phyloP scores from a whole-genome alignment of 2,797 vertebrate genomes.

The Orestias chungarensis region DNA sequence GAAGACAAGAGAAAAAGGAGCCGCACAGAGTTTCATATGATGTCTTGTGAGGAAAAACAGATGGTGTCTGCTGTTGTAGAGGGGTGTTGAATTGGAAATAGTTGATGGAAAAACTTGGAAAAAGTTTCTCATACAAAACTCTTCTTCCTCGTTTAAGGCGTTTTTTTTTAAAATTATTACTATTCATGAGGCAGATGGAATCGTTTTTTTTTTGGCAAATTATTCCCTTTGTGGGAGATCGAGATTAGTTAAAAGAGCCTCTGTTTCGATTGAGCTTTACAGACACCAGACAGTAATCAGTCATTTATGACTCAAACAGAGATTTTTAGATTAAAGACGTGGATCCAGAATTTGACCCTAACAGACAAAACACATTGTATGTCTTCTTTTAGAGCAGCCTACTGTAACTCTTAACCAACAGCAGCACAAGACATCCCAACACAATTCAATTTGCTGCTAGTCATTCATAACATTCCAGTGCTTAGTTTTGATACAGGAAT shows the following conservation, averaged over 20 bases:
- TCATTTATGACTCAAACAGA: not conserved
- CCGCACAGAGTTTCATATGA: constrained; percentile 21
- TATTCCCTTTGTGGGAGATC: not conserved
- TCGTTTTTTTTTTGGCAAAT: not conserved
- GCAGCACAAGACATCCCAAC: not conserved
- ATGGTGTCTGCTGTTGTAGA: not conserved
- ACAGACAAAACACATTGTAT: not conserved
- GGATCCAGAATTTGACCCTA: not conserved
- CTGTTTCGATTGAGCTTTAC: not conserved
- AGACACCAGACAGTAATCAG: not conserved
- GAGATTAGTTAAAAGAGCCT: not conserved
- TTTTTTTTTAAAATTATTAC: not conserved
- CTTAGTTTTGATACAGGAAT: not conserved
- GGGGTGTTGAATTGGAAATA: not conserved
- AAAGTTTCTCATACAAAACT: not conserved
- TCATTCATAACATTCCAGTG: not conserved
- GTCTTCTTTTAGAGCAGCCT: not conserved
- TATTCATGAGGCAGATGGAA: not conserved
- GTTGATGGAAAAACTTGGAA: not conserved
- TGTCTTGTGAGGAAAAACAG: constrained; percentile 16
- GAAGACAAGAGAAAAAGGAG: constrained; percentile 10
- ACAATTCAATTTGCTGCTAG: not conserved
- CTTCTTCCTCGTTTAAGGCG: not conserved
- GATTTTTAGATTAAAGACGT: not conserved
- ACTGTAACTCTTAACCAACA: not conserved